These are phyloP conservation scores for Chrysopa pallens DNA, from an alignment of 1,140 invertebrate species.

Conservation along the genomic window DNA sequence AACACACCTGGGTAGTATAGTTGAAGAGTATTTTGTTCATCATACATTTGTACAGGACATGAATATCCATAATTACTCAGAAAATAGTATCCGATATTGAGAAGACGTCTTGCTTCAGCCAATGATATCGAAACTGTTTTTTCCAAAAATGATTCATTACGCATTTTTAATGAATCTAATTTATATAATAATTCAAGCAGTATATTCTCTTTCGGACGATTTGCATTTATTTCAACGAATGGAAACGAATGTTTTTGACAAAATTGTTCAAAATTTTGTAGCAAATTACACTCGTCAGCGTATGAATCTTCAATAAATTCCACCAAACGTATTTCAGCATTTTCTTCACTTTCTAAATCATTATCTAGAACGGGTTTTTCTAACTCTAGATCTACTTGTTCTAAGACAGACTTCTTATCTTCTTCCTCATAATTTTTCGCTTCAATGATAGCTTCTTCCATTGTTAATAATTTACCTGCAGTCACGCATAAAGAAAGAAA, in stretches of 20 bases:
- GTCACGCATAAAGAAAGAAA: too few species aligned
- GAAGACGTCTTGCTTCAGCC: conserved; percentile 29
- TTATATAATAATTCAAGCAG: conserved; percentile 19
- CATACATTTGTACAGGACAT: conserved; percentile 34
- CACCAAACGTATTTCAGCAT: conserved; percentile 22
- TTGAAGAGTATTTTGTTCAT: conserved; percentile 24
- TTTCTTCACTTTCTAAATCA: conserved; percentile 27
- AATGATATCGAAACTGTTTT: conserved; percentile 26
- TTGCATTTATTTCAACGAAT: conserved; percentile 21
- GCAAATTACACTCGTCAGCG: conserved; percentile 17
- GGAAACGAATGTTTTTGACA: conserved; percentile 25
- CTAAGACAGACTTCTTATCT: conserved; percentile 12
- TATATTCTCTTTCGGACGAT: conserved; percentile 15
- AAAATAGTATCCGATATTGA: conserved; percentile 31
- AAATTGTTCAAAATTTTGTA: conserved; percentile 15
- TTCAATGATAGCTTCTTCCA: too few species aligned
- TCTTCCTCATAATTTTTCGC: conserved; percentile 10
- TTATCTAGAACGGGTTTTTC: conserved; percentile 24
- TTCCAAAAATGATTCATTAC: conserved; percentile 30
- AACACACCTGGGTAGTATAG: conserved; percentile 25
- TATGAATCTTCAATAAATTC: conserved; percentile 23
- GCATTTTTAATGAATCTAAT: conserved; percentile 19
- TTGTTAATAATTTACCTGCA: too few species aligned
- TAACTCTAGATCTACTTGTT: conserved; percentile 13
- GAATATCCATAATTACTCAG: conserved; percentile 33